Conservation (phyloP, 2,888 invertebrate genomes). For the Ctenicera cuprea region DNA sequence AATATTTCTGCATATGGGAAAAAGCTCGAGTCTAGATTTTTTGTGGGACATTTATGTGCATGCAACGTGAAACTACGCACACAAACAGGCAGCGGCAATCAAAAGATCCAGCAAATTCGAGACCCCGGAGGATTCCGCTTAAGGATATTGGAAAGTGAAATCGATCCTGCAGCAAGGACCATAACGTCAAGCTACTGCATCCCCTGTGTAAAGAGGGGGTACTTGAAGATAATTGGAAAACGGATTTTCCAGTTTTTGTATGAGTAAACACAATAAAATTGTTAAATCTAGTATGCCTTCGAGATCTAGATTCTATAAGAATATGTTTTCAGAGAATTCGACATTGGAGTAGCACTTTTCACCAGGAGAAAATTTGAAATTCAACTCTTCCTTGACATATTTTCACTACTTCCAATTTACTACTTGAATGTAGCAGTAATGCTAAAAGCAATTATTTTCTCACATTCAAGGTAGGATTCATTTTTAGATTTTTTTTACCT, state of each 20-base stretch:
- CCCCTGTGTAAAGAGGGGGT: conserved; percentile 41
- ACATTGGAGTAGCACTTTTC: too few species aligned
- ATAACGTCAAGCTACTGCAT: conserved; percentile 47
- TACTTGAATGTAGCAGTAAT: too few species aligned
- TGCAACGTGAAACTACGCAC: conserved; percentile 27
- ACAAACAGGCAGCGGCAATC: conserved; percentile 37
- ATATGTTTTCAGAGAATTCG: too few species aligned
- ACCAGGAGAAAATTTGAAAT: too few species aligned
- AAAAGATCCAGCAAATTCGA: conserved; percentile 45
- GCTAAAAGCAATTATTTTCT: too few species aligned
- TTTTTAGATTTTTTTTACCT: too few species aligned
- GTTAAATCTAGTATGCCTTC: conserved; percentile 3
- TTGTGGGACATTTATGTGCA: background rate
- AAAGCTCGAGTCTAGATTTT: conserved; percentile 13
- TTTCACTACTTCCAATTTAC: too few species aligned
- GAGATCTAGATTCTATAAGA: conserved; percentile 9
- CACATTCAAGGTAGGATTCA: too few species aligned
- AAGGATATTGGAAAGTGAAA: conserved; percentile 53
- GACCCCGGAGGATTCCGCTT: conserved; percentile 44
- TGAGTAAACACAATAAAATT: conserved; percentile 21
- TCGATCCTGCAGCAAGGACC: conserved; percentile 49
- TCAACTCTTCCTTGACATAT: too few species aligned
- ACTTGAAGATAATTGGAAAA: conserved; percentile 51
- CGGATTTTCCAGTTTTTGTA: conserved; percentile 41
- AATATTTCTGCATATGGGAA: conserved; percentile 52